Percentiles rank a stretch among this genome's conserved stretches.
Conservation (phyloP, 2,888 invertebrate genomes). For the Lucinisca nassula region DNA sequence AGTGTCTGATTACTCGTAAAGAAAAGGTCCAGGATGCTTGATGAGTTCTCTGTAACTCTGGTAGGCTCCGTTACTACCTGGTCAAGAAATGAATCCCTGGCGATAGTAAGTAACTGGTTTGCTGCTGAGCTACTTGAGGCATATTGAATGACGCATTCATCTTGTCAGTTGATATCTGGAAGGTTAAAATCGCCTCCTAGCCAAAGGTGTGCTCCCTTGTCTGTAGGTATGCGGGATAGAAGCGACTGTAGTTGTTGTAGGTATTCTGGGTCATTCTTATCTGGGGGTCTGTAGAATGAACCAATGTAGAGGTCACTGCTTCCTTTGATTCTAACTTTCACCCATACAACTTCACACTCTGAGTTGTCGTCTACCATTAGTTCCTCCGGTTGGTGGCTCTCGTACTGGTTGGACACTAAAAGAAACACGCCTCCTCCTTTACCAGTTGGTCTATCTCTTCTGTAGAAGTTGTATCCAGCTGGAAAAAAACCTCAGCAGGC, state of each 20-base stretch:
- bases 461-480: background rate
- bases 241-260: background rate
- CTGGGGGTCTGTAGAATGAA: slow-evolving; percentile 23
- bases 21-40: slow-evolving; percentile 38
- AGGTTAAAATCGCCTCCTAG: slow-evolving; percentile 43
- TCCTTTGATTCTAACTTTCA: slow-evolving; percentile 18
- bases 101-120: slow-evolving; percentile 23
- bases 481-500: background rate
- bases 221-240: background rate
- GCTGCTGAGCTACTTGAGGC: background rate
- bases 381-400: slow-evolving; percentile 6
- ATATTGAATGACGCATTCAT: background rate
- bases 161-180: slow-evolving; percentile 36
- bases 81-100: slow-evolving; percentile 16
- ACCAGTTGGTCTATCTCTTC: slow-evolving; percentile 1
- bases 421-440: background rate
- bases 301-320: slow-evolving; percentile 8
- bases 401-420: slow-evolving; percentile 3
- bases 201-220: slow-evolving; percentile 34
- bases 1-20: slow-evolving; percentile 38
- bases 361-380: background rate
- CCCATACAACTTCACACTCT: background rate
- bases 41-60: slow-evolving; percentile 17
- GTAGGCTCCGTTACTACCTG: slow-evolving; percentile 33
- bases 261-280: slow-evolving; percentile 7